phyloP scores from a whole-genome alignment of 1,140 invertebrate species.

The Drosophila sturtevanti region DNA sequence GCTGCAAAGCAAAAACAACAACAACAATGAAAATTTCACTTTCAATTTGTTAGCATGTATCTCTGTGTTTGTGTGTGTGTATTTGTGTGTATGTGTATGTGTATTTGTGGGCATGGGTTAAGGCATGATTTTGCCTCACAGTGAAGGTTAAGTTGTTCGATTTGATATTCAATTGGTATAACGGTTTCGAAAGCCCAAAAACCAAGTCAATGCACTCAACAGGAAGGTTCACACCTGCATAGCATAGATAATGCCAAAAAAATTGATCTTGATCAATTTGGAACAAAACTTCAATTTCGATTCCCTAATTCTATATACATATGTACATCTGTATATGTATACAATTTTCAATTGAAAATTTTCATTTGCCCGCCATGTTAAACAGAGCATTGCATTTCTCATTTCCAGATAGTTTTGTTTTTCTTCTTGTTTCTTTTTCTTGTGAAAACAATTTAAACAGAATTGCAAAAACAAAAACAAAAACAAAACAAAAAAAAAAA shows the following conservation, averaged over 20 bases:
- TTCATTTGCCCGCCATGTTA: conserved; percentile 49
- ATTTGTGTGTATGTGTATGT: conserved; percentile 26
- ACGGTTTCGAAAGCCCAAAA: conserved; percentile 66
- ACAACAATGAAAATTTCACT: conserved; percentile 73
- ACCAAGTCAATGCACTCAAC: conserved; percentile 54
- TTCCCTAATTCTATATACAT: too few species aligned
- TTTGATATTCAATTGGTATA: conserved; percentile 76
- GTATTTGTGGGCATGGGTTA: conserved; percentile 62
- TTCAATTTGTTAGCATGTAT: conserved; percentile 53
- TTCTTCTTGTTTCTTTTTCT: too few species aligned
- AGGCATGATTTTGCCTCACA: conserved; percentile 69
- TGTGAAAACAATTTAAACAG: conserved; percentile 63
- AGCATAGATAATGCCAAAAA: conserved; percentile 38
- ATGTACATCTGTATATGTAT: too few species aligned
- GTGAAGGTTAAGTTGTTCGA: conserved; percentile 69
- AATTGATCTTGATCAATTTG: conserved; percentile 26
- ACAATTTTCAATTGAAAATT: conserved; percentile 23
- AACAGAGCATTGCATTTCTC: conserved; percentile 65
- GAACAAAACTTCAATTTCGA: conserved; percentile 9
- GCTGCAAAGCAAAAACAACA: conserved; percentile 37
- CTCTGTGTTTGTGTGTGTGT: conserved; percentile 25
- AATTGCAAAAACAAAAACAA: conserved; percentile 36
- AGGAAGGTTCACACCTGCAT: conserved; percentile 35
- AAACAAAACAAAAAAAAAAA: conserved; percentile 27
- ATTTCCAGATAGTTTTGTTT: conserved; percentile 30